Conservation (phyloP, 2,797 vertebrate genomes). For the Synanceia verrucosa region DNA sequence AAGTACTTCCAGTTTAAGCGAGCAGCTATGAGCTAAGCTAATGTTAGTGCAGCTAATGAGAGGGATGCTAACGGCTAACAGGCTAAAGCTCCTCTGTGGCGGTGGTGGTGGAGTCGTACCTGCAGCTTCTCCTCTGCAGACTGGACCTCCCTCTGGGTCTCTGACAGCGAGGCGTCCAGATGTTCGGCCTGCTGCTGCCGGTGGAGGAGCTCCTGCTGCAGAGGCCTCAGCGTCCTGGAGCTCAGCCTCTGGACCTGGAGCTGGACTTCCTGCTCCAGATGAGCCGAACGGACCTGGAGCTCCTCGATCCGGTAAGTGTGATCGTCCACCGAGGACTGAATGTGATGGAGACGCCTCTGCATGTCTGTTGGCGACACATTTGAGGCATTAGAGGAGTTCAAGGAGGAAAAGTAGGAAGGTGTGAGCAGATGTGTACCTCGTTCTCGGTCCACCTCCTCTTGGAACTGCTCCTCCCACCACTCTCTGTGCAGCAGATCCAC, state of each 20-base stretch:
- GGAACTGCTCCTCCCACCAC: conserved; percentile 86
- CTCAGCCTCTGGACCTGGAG: conserved; percentile 62
- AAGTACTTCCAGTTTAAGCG: no score
- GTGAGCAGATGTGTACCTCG: conserved; percentile 60
- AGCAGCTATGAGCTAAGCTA: no score
- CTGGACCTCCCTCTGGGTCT: conserved; percentile 79
- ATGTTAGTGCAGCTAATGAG: no score
- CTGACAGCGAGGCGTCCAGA: conserved; percentile 79
- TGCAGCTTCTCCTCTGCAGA: conserved; percentile 83
- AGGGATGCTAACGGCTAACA: no score
- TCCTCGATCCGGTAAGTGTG: conserved; percentile 80
- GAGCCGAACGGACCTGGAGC: conserved; percentile 72
- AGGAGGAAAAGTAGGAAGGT: neutral
- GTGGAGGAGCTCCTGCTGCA: conserved; percentile 85
- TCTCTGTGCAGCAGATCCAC: conserved; percentile 81
- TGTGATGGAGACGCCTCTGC: conserved; percentile 77
- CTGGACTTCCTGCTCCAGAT: conserved; percentile 82
- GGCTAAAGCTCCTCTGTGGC: no score
- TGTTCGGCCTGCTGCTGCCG: conserved; percentile 82
- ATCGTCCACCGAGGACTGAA: conserved; percentile 82
- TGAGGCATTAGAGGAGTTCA: no score
- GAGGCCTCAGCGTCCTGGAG: conserved; percentile 70
- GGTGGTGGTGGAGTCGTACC: conserved; percentile 71
- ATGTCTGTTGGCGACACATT: conserved; percentile 59
- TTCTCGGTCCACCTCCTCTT: conserved; percentile 84